phyloP scores from a whole-genome alignment of 1,140 invertebrate genomes.

The Cepaea nemoralis region DNA sequence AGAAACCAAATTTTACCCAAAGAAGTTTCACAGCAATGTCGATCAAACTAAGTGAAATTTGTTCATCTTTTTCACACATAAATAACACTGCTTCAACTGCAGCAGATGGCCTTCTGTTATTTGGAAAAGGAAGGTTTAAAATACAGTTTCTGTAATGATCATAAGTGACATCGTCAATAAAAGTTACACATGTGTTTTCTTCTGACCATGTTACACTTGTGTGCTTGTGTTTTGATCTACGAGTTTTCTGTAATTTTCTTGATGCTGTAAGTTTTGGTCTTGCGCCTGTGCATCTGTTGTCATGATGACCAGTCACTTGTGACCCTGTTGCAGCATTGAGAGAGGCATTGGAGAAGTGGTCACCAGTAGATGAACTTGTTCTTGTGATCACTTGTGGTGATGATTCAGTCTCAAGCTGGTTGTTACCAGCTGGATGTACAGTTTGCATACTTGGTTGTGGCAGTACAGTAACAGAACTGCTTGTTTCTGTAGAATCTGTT shows the following conservation, averaged over 20 bases:
- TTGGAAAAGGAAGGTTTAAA: not conserved
- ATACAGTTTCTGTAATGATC: not conserved
- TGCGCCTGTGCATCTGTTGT: not conserved
- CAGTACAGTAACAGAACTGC: too few relatives aligned
- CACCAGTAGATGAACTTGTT: too few relatives aligned
- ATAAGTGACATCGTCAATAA: not conserved
- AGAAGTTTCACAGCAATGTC: not conserved
- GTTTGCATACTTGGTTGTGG: too few relatives aligned
- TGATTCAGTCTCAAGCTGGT: too few relatives aligned
- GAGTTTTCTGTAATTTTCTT: not conserved
- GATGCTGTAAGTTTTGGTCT: not conserved
- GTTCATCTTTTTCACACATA: not conserved
- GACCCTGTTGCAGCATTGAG: too few relatives aligned
- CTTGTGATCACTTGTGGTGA: too few relatives aligned
- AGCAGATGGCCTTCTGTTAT: not conserved
- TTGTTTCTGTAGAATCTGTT: too few relatives aligned
- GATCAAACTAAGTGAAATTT: not conserved
- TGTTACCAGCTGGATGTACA: too few relatives aligned
- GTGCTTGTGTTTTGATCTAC: not conserved
- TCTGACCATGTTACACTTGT: not conserved
- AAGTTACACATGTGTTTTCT: not conserved
- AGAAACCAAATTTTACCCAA: not conserved
- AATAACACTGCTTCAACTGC: constrained; percentile 8
- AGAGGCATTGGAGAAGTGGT: too few relatives aligned
- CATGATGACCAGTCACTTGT: too few relatives aligned